Percentiles rank a stretch among this genome's conserved stretches.
Evolutionary conservation across 2,888 invertebrate species (phyloP).

Genomic region (Caenorhabditis sp.): DNA sequence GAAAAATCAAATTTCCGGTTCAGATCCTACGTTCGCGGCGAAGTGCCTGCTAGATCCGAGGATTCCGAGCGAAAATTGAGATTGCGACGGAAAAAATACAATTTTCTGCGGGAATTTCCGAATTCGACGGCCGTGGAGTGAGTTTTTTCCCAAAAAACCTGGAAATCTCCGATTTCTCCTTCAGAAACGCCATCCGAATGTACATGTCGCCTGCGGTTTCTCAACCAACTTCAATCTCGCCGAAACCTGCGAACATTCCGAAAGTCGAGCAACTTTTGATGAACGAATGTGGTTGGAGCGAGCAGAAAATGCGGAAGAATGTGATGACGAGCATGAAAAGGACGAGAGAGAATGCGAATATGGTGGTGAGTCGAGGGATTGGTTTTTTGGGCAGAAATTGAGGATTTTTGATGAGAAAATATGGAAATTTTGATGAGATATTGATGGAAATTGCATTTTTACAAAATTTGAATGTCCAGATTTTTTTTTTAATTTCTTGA

Average conservation of each 20-base stretch:
- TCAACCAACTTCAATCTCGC: not conserved
- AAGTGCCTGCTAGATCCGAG: slow-evolving; percentile 57
- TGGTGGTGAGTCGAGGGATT: slow-evolving; percentile 27
- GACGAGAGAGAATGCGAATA: not conserved
- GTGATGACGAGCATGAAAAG: slow-evolving; percentile 8
- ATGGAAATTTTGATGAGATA: too few species aligned
- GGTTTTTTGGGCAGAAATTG: too few species aligned
- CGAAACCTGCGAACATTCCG: slow-evolving; percentile 7
- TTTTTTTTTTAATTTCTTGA: too few species aligned
- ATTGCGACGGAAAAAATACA: slow-evolving; percentile 44
- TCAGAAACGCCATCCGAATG: slow-evolving; percentile 63
- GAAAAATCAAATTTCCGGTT: slow-evolving; percentile 16
- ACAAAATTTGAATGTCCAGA: too few species aligned
- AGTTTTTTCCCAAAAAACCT: slow-evolving; percentile 9
- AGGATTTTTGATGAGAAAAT: too few species aligned
- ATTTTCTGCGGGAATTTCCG: slow-evolving; percentile 65
- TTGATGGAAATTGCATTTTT: too few species aligned
- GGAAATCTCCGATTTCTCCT: slow-evolving; percentile 1
- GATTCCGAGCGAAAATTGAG: slow-evolving; percentile 56
- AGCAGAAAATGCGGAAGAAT: slow-evolving; percentile 30
- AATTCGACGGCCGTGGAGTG: slow-evolving; percentile 62
- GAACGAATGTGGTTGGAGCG: slow-evolving; percentile 39
- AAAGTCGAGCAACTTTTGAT: slow-evolving; percentile 33
- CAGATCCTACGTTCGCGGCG: slow-evolving; percentile 58
- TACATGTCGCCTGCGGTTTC: slow-evolving; percentile 58